Conservation (phyloP, 2,113 vertebrate genomes). For the Girardinichthys multiradiatus region DNA sequence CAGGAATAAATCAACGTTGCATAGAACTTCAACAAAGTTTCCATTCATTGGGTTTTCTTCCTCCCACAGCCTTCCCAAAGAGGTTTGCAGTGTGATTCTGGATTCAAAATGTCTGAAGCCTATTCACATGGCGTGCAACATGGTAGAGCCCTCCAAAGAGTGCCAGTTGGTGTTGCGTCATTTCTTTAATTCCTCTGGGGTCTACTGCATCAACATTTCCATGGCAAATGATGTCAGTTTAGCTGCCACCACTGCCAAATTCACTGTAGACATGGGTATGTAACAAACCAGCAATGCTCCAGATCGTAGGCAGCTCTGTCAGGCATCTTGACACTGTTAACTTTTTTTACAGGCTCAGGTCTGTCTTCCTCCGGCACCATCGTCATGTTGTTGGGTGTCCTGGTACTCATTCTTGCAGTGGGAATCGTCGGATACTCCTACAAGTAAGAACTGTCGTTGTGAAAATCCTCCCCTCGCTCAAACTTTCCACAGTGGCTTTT, state of each 20-base stretch:
- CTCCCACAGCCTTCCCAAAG: conserved; percentile 78
- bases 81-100: conserved; percentile 89
- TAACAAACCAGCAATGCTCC: neutral
- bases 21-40: neutral
- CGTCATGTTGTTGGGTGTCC: conserved; percentile 75
- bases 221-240: conserved; percentile 88
- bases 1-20: neutral
- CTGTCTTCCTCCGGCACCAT: conserved; percentile 64
- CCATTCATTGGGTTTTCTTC: neutral
- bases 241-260: conserved; percentile 85
- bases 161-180: conserved; percentile 89
- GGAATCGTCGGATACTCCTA: conserved; percentile 80
- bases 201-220: conserved; percentile 93
- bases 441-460: conserved; percentile 75
- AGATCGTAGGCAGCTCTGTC: neutral
- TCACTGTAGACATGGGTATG: conserved; percentile 80
- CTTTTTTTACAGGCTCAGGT: conserved; percentile 64
- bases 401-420: conserved; percentile 73
- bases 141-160: conserved; percentile 79
- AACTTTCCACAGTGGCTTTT: neutral
- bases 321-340: neutral
- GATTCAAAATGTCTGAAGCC: conserved; percentile 85
- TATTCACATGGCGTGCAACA: conserved; percentile 80
- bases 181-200: conserved; percentile 85
- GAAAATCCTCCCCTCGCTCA: neutral